Base-by-base conservation (phyloP, 2,113 vertebrate genomes). In the Cygnus atratus region DNA sequence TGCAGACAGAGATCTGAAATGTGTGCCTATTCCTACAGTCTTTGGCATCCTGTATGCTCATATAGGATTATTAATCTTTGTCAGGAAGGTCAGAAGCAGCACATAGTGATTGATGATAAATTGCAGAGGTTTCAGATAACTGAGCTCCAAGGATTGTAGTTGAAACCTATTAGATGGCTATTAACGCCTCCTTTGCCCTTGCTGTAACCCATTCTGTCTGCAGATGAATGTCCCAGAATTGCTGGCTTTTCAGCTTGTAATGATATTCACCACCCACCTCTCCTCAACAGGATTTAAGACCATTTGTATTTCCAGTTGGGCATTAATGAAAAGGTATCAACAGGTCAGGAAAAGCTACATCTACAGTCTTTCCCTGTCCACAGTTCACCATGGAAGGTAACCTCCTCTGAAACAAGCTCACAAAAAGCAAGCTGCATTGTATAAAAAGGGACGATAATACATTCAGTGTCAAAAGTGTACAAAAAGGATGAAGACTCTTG, bases 51-150 rank as follows among this genome's bases (percentile, higher is more conserved):
- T 76, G 10, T 61, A n/a, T 82, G 26, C 12, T 82, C 71, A 58
- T 66, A 48, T 1, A 48, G 35, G 21, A 35, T 86, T 92, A 95
- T 88, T 76, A 91, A 77, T 94, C 94, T 91, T 79, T 88, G 87
- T 91, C 95, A 91, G 72, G 24, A 87, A 85, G 78, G 75, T 90
- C 71, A 86, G 54, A 91, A 91, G 17, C 12, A 57, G 72, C 75
- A 79, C 37, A 14, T 2, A 29, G 31, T 91, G 93, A 95, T 94
- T 97, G 87, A 95, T 88, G 31, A 25, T 67, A 33, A 85, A 18
- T 91, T 88, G 19, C 82, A 83, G 63, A 78, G 63, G 71, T 88
- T 95, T 95, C 77, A 90, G 89, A 94, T 91, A 95, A 84, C 81
- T 70, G 59, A 85, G 41, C 74, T 91, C 74, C 63, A 62, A 86